phyloP scores from a whole-genome alignment of 2,113 vertebrate genomes.

The Oreotrochilus melanogaster region DNA sequence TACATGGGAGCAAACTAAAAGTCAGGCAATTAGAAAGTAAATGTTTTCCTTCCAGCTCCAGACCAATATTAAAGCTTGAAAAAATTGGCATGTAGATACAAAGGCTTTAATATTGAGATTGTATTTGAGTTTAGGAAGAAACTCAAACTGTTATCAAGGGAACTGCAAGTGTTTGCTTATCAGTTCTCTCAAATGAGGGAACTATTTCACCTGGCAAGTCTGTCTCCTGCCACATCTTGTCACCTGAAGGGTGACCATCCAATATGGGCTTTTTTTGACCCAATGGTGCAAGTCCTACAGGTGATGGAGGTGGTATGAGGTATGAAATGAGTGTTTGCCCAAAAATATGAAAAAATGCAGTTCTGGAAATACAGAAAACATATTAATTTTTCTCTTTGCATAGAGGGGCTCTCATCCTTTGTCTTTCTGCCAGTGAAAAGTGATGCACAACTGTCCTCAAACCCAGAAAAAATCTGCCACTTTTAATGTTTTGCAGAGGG shows the following conservation, averaged over 20 bases:
- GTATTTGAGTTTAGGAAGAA: background rate
- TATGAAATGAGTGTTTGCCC: background rate
- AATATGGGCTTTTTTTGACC: background rate
- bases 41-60: background rate
- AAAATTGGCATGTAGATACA: background rate
- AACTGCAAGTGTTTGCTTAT: background rate
- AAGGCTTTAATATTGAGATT: background rate
- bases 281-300: background rate
- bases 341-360: background rate
- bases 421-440: background rate
- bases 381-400: background rate
- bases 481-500: background rate
- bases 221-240: background rate
- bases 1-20: background rate
- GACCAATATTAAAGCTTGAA: background rate
- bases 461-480: background rate
- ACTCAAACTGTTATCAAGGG: background rate
- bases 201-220: background rate
- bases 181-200: background rate
- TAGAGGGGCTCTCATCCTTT: background rate
- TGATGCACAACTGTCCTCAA: constrained; percentile 1
- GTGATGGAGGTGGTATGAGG: background rate
- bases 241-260: background rate
- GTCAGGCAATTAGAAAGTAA: background rate
- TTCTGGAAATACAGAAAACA: background rate